These are phyloP conservation scores for Drepanosiphum platanoidis DNA, from an alignment of 2,888 invertebrate species.

Conservation along the genomic window DNA sequence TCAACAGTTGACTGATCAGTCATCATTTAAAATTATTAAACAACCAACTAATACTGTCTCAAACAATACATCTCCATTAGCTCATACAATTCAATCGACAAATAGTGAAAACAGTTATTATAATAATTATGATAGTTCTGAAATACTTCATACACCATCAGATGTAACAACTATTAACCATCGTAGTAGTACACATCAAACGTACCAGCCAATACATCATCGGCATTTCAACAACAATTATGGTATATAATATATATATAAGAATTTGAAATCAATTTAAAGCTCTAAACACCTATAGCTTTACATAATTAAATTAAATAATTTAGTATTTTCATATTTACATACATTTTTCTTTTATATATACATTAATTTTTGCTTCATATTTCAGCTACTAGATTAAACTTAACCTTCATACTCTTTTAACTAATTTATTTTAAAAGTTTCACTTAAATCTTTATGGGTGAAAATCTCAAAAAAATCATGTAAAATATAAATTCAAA, in stretches of 20 bases:
- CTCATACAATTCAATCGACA: background rate
- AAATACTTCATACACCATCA: background rate
- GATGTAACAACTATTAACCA: slow-evolving; percentile 15
- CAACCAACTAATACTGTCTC: background rate
- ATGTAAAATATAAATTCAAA: too few relatives aligned
- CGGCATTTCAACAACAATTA: slow-evolving; percentile 32
- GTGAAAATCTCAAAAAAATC: too few relatives aligned
- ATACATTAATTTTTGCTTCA: too few relatives aligned
- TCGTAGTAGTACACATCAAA: slow-evolving; percentile 18
- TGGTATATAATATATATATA: slow-evolving; percentile 31
- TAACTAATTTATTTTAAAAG: too few relatives aligned
- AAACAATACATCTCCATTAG: background rate
- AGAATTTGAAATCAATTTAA: background rate
- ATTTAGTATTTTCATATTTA: too few relatives aligned
- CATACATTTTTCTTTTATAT: too few relatives aligned
- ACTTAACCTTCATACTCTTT: too few relatives aligned
- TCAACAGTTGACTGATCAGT: background rate
- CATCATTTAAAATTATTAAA: background rate
- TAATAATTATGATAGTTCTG: background rate
- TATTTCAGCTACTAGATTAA: too few relatives aligned
- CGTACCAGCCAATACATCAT: slow-evolving; percentile 34
- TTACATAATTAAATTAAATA: too few relatives aligned
- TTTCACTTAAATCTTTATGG: too few relatives aligned
- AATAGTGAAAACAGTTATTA: slow-evolving; percentile 10
- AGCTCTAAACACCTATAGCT: too few relatives aligned